Conservation (phyloP, 2,888 invertebrate genomes). For the Nemoura dubitans region DNA sequence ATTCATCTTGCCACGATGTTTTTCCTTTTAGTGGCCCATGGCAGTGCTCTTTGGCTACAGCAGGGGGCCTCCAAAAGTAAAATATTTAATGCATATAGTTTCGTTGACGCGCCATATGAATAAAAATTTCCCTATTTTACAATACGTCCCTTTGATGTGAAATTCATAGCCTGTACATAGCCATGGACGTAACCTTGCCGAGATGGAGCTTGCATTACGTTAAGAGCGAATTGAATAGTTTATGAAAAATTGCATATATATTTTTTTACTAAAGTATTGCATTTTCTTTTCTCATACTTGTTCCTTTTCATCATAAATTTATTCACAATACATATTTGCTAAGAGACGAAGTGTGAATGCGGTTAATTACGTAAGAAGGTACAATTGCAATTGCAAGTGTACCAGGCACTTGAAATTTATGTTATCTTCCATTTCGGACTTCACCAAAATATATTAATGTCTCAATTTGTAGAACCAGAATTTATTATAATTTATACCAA, state of each 20-base stretch:
- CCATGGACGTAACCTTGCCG: neutral
- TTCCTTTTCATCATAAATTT: too few relatives aligned
- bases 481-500: neutral
- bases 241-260: too few relatives aligned
- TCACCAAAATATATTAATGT: too few relatives aligned
- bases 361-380: too few relatives aligned
- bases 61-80: neutral
- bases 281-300: too few relatives aligned
- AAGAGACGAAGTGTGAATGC: too few relatives aligned
- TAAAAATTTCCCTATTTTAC: neutral
- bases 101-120: neutral
- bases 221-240: neutral
- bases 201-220: neutral
- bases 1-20: neutral
- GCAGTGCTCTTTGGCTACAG: neutral
- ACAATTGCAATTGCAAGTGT: too few relatives aligned
- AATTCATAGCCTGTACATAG: neutral
- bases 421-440: too few relatives aligned
- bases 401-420: too few relatives aligned
- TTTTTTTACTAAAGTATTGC: too few relatives aligned
- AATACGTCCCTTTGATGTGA: neutral
- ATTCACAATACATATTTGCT: too few relatives aligned
- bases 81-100: constrained; percentile 2
- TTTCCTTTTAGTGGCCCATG: neutral
- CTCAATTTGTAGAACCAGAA: too few relatives aligned